A percentile compares a stretch with the other conserved stretches of the same genome.
Conservation (phyloP, 1,140 invertebrate genomes). For the Lerema accius region DNA sequence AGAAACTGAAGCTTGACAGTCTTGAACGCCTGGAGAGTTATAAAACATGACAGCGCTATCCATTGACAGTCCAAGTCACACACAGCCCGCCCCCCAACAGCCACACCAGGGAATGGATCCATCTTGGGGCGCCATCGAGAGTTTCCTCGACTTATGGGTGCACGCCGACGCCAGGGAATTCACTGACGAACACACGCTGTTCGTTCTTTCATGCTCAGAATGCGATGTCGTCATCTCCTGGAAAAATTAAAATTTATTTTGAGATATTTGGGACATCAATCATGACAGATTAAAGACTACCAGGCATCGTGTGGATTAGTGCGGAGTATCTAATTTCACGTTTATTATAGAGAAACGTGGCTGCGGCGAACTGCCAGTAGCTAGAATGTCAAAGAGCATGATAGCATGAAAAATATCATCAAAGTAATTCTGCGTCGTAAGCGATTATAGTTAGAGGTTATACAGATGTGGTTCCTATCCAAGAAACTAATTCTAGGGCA, state of each 20-base stretch:
- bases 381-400: too few species aligned
- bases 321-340: too few species aligned
- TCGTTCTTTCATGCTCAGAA: slow-evolving; percentile 88
- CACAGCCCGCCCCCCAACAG: slow-evolving; percentile 93
- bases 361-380: too few species aligned
- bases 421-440: not conserved
- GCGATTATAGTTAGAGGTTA: not conserved
- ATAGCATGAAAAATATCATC: not conserved
- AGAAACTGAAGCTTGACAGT: too few species aligned
- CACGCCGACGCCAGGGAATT: slow-evolving; percentile 85
- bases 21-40: too few species aligned
- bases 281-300: too few species aligned
- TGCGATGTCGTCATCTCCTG: slow-evolving; percentile 82
- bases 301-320: too few species aligned
- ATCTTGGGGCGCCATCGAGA: slow-evolving; percentile 84
- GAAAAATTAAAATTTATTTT: slow-evolving; percentile 40
- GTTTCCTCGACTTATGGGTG: slow-evolving; percentile 83
- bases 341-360: too few species aligned
- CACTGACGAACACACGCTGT: slow-evolving; percentile 85
- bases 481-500: slow-evolving; percentile 35
- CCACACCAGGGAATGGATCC: slow-evolving; percentile 93
- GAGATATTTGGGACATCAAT: slow-evolving; percentile 1
- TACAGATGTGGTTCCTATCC: slow-evolving; percentile 12
- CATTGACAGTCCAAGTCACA: slow-evolving; percentile 82
- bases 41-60: not conserved